A percentile compares a stretch with the other conserved stretches of the same genome.
phyloP scores from a whole-genome alignment of 2,888 invertebrate genomes.

The Tetranychus piercei region DNA sequence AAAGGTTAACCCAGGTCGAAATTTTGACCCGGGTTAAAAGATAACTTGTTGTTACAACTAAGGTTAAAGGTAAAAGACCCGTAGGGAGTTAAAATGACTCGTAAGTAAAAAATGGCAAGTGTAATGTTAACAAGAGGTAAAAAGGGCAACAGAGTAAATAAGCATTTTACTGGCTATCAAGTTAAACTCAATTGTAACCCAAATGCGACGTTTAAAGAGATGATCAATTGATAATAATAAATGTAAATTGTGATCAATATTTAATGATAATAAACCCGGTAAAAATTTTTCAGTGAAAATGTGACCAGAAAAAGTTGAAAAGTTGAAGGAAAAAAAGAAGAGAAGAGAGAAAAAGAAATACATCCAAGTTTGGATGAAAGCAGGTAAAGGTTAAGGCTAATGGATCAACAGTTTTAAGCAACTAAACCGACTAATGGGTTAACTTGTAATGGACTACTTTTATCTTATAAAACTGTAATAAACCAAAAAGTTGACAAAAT shows the following conservation, averaged over 20 bases:
- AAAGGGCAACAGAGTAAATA: not conserved
- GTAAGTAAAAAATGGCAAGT: not conserved
- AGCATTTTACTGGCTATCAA: not conserved
- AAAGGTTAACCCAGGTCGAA: too few species aligned
- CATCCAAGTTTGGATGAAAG: not conserved
- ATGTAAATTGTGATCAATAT: too few species aligned
- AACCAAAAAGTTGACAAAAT: too few species aligned
- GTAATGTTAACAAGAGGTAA: slow-evolving; percentile 1
- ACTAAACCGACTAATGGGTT: not conserved
- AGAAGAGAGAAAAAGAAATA: not conserved
- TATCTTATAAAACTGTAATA: too few species aligned
- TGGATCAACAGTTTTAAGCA: not conserved
- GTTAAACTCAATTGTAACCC: too few species aligned
- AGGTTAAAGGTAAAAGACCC: too few species aligned
- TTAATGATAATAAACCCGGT: not conserved
- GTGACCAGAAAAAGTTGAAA: not conserved
- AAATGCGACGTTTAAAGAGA: too few species aligned
- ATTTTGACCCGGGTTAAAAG: too few species aligned
- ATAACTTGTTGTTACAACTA: too few species aligned
- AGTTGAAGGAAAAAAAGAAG: not conserved
- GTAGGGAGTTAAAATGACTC: too few species aligned
- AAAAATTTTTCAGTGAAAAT: not conserved
- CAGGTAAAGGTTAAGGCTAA: not conserved
- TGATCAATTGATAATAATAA: too few species aligned
- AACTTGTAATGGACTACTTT: too few species aligned